phyloP scores from a whole-genome alignment of 2,797 vertebrate genomes.

The Enteromius trimaculatus region DNA sequence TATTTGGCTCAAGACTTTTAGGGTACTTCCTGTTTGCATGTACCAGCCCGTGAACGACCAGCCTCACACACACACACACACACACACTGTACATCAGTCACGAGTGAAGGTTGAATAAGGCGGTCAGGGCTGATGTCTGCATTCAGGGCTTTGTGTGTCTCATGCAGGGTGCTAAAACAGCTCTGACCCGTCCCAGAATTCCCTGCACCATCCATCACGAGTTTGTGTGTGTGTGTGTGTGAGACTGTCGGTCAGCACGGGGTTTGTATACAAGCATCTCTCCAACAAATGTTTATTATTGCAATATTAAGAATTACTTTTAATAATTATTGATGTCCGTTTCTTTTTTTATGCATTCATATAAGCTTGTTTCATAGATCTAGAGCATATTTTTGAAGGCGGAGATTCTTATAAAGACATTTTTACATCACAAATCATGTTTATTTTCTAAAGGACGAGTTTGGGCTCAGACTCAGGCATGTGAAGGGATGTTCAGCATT shows the following conservation, averaged over 20 bases:
- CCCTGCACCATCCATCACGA: conserved; percentile 6
- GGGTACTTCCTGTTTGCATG: conserved; percentile 73
- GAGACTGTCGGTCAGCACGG: neutral
- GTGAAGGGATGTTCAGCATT: neutral
- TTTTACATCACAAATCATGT: conserved; percentile 17
- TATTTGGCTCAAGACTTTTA: conserved; percentile 71
- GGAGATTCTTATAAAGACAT: conserved; percentile 23
- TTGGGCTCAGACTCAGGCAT: neutral
- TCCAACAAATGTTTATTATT: conserved; percentile 31
- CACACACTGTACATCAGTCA: neutral
- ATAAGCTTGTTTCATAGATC: conserved; percentile 37
- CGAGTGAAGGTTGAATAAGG: neutral
- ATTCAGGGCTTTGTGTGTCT: conserved; percentile 3
- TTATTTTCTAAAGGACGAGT: conserved; percentile 1
- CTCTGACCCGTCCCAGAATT: conserved; percentile 24
- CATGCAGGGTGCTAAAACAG: conserved; percentile 43
- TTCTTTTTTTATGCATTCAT: conserved; percentile 6
- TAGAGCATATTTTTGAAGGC: conserved; percentile 44
- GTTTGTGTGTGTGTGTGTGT: conserved; percentile 9
- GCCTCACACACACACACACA: neutral
- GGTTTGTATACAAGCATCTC: conserved; percentile 28
- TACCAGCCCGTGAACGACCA: conserved; percentile 53
- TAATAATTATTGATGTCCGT: neutral
- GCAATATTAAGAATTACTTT: conserved; percentile 20
- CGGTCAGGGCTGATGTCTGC: conserved; percentile 41